A percentile compares a stretch with the other conserved stretches of the same genome.
Conservation (phyloP, 2,888 invertebrate species). For the Plagiodera versicolora region DNA sequence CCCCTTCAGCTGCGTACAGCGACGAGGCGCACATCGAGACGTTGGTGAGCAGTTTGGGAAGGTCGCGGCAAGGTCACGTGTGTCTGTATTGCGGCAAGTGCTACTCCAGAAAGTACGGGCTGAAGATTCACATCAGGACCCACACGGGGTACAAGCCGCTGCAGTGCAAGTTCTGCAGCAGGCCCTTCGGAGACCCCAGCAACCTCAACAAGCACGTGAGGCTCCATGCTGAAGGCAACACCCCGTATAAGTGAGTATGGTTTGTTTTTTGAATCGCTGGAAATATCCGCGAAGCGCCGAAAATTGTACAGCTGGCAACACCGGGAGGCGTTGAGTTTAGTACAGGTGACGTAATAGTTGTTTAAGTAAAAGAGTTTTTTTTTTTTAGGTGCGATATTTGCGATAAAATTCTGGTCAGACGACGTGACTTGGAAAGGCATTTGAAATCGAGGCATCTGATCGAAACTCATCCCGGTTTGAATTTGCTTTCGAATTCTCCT, state of each 20-base stretch:
- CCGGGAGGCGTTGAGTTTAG: too few relatives aligned
- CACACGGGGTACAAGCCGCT: constrained; percentile 98
- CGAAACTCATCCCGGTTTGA: constrained; percentile 45
- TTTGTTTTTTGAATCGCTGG: too few relatives aligned
- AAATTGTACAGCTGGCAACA: too few relatives aligned
- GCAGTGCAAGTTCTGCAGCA: constrained; percentile 83
- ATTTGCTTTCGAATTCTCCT: constrained; percentile 30
- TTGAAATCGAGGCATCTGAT: constrained; percentile 72
- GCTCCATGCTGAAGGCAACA: constrained; percentile 78
- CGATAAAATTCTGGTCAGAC: constrained; percentile 76
- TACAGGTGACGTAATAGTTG: too few relatives aligned
- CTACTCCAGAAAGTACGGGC: constrained; percentile 94
- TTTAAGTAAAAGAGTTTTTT: too few relatives aligned
- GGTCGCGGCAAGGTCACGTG: constrained; percentile 77
- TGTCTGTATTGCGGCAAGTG: constrained; percentile 94
- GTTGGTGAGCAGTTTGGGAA: constrained; percentile 77
- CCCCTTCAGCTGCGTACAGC: constrained; percentile 40
- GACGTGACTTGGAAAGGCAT: constrained; percentile 84
- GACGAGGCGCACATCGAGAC: constrained; percentile 73
- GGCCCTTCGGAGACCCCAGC: constrained; percentile 95
- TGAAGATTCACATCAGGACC: constrained; percentile 80
- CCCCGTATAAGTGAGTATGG: constrained; percentile 63
- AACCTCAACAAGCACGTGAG: constrained; percentile 96
- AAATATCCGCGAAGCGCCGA: too few relatives aligned
- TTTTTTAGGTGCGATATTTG: constrained; percentile 75